Evolutionary conservation across 2,888 invertebrate species (phyloP).

Genomic region (Epirrhoe alternata): DNA sequence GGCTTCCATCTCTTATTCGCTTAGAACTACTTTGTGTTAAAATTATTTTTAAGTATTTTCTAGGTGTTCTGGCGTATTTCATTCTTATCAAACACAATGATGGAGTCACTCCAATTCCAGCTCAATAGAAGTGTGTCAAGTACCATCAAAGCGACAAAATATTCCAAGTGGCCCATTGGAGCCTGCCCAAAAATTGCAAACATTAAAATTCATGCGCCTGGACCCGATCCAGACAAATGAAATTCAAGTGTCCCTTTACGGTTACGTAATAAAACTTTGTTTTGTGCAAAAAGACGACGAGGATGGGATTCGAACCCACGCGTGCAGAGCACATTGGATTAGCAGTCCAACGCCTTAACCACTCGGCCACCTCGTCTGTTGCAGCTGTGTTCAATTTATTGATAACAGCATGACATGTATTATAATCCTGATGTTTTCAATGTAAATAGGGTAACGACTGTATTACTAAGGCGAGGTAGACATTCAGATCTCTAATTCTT

Average conservation of each 20-base stretch:
- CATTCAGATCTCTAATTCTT: too few species aligned
- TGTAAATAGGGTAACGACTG: too few species aligned
- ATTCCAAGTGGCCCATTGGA: conserved; percentile 41
- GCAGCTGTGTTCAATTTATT: background rate
- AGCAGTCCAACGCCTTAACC: conserved; percentile 95
- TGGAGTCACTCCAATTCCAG: background rate
- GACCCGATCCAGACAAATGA: too few species aligned
- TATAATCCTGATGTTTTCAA: too few species aligned
- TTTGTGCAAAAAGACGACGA: conserved; percentile 57
- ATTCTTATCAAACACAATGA: background rate
- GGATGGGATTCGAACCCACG: conserved; percentile 94
- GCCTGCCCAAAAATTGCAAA: conserved; percentile 38
- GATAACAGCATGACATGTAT: background rate
- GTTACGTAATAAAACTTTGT: conserved; percentile 4
- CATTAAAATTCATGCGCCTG: conserved; percentile 47
- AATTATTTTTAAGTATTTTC: background rate
- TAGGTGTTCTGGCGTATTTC: background rate
- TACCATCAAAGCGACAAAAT: conserved; percentile 25
- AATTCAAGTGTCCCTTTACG: too few species aligned
- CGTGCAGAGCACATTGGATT: conserved; percentile 94
- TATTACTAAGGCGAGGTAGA: too few species aligned
- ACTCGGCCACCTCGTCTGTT: conserved; percentile 92
- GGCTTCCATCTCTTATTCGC: too few species aligned
- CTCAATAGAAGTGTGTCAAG: conserved; percentile 25
- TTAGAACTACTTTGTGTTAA: too few species aligned